Evolutionary conservation across 2,888 invertebrate genomes (phyloP).

Genomic region (Torymus tubicola): DNA sequence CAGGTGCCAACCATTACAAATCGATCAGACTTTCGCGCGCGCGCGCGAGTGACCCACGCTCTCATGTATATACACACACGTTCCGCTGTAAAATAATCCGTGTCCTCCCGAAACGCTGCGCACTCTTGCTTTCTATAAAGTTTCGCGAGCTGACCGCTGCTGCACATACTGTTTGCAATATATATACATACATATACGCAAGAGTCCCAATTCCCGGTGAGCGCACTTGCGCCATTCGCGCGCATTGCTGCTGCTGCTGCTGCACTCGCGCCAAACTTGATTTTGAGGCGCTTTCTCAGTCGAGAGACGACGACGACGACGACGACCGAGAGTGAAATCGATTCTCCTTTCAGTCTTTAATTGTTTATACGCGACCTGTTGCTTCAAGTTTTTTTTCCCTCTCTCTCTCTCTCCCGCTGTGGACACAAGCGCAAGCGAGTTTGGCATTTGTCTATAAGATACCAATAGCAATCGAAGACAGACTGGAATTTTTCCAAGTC

Average conservation of each 20-base stretch:
- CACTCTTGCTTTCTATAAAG: constrained; percentile 57
- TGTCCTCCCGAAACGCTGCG: constrained; percentile 9
- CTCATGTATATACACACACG: too few relatives aligned
- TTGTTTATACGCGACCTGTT: constrained; percentile 39
- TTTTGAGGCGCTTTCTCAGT: constrained; percentile 56
- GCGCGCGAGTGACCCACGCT: too few relatives aligned
- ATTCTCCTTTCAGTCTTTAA: constrained; percentile 55
- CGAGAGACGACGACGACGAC: neutral
- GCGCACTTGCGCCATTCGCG: neutral
- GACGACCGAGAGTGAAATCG: constrained; percentile 55
- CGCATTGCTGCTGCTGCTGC: neutral
- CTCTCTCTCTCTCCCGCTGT: neutral
- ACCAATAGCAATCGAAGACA: too few relatives aligned
- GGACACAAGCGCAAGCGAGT: too few relatives aligned
- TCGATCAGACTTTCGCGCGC: too few relatives aligned
- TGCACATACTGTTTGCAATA: too few relatives aligned
- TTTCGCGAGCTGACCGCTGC: constrained; percentile 25
- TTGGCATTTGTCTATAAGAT: too few relatives aligned
- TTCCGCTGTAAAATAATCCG: too few relatives aligned
- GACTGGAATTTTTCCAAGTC: too few relatives aligned
- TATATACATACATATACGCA: neutral
- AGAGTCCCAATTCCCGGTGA: constrained; percentile 51
- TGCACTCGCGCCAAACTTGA: constrained; percentile 54
- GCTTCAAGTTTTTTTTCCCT: neutral
- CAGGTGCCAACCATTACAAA: too few relatives aligned